Percentiles rank a stretch among this genome's conserved stretches.
phyloP scores from a whole-genome alignment of 2,113 vertebrate species.

The Corapipo altera region DNA sequence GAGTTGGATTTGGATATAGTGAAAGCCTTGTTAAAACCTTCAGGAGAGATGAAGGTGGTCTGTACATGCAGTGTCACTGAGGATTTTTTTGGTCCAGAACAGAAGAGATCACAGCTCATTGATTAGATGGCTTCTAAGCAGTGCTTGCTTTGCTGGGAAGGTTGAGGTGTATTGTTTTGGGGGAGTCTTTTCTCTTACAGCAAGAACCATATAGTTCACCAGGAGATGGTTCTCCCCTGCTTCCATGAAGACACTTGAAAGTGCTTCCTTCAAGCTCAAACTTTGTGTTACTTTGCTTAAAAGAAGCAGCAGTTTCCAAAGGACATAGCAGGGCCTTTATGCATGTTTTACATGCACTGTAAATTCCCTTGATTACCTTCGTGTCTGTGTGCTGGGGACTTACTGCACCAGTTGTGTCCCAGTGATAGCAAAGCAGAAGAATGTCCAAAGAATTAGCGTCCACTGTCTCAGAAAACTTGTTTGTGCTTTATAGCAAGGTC shows the following conservation, averaged over 20 bases:
- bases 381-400: background rate
- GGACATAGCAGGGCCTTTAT: background rate
- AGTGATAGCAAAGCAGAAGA: fast-evolving
- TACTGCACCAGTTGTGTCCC: background rate
- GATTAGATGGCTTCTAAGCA: background rate
- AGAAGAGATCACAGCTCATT: background rate
- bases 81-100: background rate
- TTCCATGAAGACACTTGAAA: background rate
- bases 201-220: background rate
- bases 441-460: fast-evolving
- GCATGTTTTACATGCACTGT: background rate
- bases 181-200: background rate
- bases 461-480: background rate
- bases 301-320: background rate
- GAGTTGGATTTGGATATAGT: background rate
- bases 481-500: background rate
- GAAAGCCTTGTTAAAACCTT: background rate
- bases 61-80: background rate
- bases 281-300: background rate
- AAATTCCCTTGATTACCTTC: background rate
- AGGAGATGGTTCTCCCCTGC: background rate
- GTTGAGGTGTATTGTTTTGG: background rate
- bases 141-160: background rate
- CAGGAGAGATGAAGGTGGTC: background rate
- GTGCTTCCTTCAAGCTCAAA: background rate